Evolutionary conservation across 2,888 invertebrate genomes (phyloP).

Genomic region (Seladonia tumulorum): DNA sequence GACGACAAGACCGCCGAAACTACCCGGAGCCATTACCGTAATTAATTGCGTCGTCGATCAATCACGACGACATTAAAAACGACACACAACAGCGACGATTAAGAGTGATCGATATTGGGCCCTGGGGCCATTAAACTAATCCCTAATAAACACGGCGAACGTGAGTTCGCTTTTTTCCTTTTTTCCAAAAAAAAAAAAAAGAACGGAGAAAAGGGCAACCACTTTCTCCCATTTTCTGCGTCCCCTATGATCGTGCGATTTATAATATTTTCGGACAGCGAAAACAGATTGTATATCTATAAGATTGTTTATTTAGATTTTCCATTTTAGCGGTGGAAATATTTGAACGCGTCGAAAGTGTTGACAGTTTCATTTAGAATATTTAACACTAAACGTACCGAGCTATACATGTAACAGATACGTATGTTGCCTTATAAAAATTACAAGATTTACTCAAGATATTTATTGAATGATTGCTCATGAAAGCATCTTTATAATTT

Average conservation of each 20-base stretch:
- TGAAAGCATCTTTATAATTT: no score
- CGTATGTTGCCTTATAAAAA: no score
- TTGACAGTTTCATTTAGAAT: no score
- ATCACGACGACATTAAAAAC: slow-evolving; percentile 56
- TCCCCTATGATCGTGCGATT: not conserved
- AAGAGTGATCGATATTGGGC: slow-evolving; percentile 51
- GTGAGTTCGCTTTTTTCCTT: not conserved
- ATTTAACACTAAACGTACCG: no score
- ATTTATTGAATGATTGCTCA: no score
- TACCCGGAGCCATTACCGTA: slow-evolving; percentile 46
- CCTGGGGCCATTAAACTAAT: slow-evolving; percentile 32
- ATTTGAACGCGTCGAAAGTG: no score
- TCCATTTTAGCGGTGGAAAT: no score
- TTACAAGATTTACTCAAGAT: no score
- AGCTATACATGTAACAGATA: no score
- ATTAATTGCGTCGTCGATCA: slow-evolving; percentile 60
- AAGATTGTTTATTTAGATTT: not conserved
- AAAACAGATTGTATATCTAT: not conserved
- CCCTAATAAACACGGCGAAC: slow-evolving; percentile 34
- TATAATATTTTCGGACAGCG: not conserved
- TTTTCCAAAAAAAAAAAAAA: no score
- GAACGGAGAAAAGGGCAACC: not conserved
- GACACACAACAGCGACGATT: slow-evolving; percentile 40
- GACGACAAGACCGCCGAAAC: slow-evolving; percentile 32
- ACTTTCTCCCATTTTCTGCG: not conserved